Conservation (phyloP, 2,797 vertebrate species). For the Clangula hyemalis region DNA sequence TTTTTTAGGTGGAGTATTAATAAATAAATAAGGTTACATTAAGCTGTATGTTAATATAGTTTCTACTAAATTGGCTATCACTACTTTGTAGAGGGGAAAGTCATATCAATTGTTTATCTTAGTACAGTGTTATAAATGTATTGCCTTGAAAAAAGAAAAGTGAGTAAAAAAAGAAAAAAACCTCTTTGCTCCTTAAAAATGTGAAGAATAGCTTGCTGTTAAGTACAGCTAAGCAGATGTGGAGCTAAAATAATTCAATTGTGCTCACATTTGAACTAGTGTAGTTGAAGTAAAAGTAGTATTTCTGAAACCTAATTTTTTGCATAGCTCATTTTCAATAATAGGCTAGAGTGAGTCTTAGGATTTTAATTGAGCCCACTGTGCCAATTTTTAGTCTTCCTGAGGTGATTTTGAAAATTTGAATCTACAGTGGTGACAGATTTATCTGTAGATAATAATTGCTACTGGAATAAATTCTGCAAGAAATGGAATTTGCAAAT, state of each 20-base stretch:
- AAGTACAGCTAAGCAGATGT: neutral
- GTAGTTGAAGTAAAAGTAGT: neutral
- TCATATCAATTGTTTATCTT: neutral
- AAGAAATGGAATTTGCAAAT: slow-evolving; percentile 51
- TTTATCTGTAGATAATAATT: slow-evolving; percentile 26
- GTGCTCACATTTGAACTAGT: neutral
- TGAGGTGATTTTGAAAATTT: neutral
- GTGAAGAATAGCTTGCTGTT: neutral
- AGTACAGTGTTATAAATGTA: neutral
- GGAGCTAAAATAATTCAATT: neutral
- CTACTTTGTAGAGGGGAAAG: neutral
- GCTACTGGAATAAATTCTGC: slow-evolving; percentile 42
- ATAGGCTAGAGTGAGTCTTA: neutral
- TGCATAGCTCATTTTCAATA: slow-evolving; percentile 29
- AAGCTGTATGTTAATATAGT: slow-evolving; percentile 46
- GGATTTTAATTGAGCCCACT: slow-evolving; percentile 24
- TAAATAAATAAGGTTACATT: neutral
- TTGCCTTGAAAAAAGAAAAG: neutral
- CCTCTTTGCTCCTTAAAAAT: neutral
- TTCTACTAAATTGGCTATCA: slow-evolving; percentile 42
- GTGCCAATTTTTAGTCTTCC: slow-evolving; percentile 15
- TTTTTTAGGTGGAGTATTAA: neutral
- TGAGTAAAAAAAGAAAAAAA: neutral
- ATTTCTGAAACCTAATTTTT: slow-evolving; percentile 9
- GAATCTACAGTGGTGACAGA: neutral